Evolutionary conservation across 2,888 invertebrate species (phyloP).

Genomic region (Drosophila basisetae): DNA sequence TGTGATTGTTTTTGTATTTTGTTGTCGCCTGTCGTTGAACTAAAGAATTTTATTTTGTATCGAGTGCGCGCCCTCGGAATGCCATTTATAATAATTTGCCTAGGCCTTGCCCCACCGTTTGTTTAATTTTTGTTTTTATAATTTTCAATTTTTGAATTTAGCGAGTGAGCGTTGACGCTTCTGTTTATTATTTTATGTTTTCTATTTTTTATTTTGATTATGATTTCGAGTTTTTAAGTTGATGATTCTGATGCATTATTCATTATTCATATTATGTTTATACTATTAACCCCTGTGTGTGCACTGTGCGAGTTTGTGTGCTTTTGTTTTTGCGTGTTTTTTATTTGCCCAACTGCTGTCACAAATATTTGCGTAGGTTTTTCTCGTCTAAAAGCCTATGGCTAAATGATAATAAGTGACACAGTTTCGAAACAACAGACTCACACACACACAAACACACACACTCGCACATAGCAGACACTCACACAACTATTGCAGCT

Average conservation of each 20-base stretch:
- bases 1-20: neutral
- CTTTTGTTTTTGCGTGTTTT: conserved; percentile 44
- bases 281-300: conserved; percentile 45
- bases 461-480: conserved; percentile 12
- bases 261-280: conserved; percentile 47
- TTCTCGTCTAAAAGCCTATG: conserved; percentile 83
- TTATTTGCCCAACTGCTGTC: conserved; percentile 42
- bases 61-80: conserved; percentile 58
- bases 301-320: conserved; percentile 19
- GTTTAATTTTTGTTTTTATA: conserved; percentile 48
- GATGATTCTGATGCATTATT: conserved; percentile 57
- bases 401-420: conserved; percentile 79
- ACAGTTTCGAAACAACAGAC: conserved; percentile 16
- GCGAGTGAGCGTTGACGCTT: conserved; percentile 60
- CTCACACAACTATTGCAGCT: conserved; percentile 39
- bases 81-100: conserved; percentile 69
- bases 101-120: conserved; percentile 83
- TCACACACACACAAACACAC: conserved; percentile 1
- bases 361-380: conserved; percentile 83
- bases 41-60: conserved; percentile 48
- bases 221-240: conserved; percentile 45
- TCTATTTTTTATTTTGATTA: conserved; percentile 41
- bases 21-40: conserved; percentile 27
- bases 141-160: conserved; percentile 46
- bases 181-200: conserved; percentile 35